Evolutionary conservation across 2,888 invertebrate genomes (phyloP), one percentile per base, ranked within the genome.

Genomic region (Gymnosoma rotundatum): DNA sequence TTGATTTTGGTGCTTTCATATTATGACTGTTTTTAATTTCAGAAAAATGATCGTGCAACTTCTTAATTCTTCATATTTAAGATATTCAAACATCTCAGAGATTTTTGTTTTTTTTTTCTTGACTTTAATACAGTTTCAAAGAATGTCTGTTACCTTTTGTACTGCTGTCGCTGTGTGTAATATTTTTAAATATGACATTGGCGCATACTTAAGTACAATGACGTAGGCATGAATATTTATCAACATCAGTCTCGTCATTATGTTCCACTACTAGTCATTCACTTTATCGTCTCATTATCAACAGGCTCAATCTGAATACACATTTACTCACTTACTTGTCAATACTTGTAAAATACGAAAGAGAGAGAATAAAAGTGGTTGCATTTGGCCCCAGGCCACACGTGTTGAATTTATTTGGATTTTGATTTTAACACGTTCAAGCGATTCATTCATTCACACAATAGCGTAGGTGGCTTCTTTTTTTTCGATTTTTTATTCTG

Each of bases 11-110:
- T 18, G 56, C 42, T n/a, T 69, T 38, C 18, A 63, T 21, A 48
- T 82, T 74, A 66, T 74, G 48, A 82, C 78, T 54, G 54, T 21
- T 70, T 78, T 78, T 80, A 81, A 80, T 86, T n/a, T 64, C 69
- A 58, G 78, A 82, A 81, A 83, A 88, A 88, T 89, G 90, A 90
- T 89, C 89, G 89, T 89, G 90, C 89, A 90, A 88, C 88, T 89
- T 88, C 89, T 87, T 83, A 25, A 38, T 6, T 20, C 10, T 21
- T 2, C 6, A n/a, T 25, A 18, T 45, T 2, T 50, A 21, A 18
- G 2, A 20, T 18, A 58, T 45, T 14, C n/a, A 25, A 38, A 36
- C 48, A 58, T 61, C n/a, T 54, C 50, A 69, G 50, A 48, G 54
- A 10, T n/a, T 38, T 70, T 73, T 48, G 25, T 56, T 58, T n/a